A percentile compares a stretch with the other conserved stretches of the same genome.
These are phyloP conservation scores for Macrotrachela quadricornifera DNA, from an alignment of 1,140 invertebrate genomes.

Conservation along the genomic window DNA sequence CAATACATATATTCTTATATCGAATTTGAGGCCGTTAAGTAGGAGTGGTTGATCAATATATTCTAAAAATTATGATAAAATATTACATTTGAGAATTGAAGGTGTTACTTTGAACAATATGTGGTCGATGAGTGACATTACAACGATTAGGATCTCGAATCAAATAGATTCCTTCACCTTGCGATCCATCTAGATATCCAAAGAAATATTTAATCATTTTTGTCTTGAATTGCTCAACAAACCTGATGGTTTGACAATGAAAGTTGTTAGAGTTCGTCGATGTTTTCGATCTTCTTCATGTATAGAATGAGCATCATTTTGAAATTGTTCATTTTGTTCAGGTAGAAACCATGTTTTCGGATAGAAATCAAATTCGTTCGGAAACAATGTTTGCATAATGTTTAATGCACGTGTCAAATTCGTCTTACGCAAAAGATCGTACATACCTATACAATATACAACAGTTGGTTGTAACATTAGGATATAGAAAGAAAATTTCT, in stretches of 20 bases:
- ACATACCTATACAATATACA: conserved; percentile 22
- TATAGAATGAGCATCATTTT: conserved; percentile 9
- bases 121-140: no score
- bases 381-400: conserved; percentile 31
- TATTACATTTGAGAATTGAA: no score
- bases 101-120: no score
- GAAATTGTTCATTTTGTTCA: conserved; percentile 28
- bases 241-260: conserved; percentile 33
- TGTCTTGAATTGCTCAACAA: no score
- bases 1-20: conserved; percentile 33
- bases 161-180: conserved; percentile 35
- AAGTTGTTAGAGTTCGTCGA: conserved; percentile 25
- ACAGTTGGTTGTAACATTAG: background rate
- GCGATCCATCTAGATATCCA: conserved; percentile 21
- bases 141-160: conserved; percentile 14
- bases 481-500: background rate
- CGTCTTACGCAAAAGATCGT: conserved; percentile 32
- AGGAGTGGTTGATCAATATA: conserved; percentile 32
- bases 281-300: conserved; percentile 7
- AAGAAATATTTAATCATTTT: no score
- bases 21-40: conserved; percentile 34
- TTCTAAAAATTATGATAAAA: conserved; percentile 21
- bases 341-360: conserved; percentile 34
- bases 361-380: conserved; percentile 33
- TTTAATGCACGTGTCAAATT: conserved; percentile 29